Evolutionary conservation across 1,140 invertebrate species (phyloP).

Genomic region (Drosophila rufa): DNA sequence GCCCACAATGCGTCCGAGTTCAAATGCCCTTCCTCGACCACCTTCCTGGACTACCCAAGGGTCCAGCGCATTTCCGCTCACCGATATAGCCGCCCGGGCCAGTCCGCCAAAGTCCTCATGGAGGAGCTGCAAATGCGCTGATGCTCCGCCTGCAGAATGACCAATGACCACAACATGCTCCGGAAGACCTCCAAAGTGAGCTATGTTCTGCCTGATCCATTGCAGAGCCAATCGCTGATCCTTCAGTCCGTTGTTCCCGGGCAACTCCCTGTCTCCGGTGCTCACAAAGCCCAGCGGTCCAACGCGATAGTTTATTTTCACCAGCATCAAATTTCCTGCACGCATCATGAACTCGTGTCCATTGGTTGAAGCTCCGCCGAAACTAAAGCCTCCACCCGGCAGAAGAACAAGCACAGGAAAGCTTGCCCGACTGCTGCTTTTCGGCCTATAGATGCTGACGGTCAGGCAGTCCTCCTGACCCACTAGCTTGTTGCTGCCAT

Average conservation of each 20-base stretch:
- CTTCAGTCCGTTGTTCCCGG: constrained; percentile 76
- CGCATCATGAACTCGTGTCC: constrained; percentile 87
- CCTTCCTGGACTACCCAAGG: constrained; percentile 86
- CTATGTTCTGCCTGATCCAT: constrained; percentile 57
- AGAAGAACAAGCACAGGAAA: constrained; percentile 86
- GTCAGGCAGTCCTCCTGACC: constrained; percentile 84
- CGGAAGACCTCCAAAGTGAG: constrained; percentile 89
- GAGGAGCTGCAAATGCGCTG: constrained; percentile 89
- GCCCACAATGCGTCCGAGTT: constrained; percentile 86
- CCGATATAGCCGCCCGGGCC: constrained; percentile 58
- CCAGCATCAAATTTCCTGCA: constrained; percentile 86
- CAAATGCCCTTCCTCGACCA: constrained; percentile 86
- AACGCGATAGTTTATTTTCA: constrained; percentile 88
- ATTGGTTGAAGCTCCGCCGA: constrained; percentile 85
- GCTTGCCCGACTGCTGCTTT: constrained; percentile 29
- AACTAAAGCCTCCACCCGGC: constrained; percentile 86
- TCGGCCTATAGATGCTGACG: constrained; percentile 82
- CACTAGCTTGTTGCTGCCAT: constrained; percentile 21
- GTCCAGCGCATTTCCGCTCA: constrained; percentile 70
- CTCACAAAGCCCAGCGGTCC: constrained; percentile 86
- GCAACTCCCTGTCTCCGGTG: constrained; percentile 38
- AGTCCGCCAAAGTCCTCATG: constrained; percentile 78
- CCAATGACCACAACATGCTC: constrained; percentile 85
- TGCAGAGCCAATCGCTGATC: constrained; percentile 66
- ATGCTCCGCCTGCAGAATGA: constrained; percentile 87